These are phyloP conservation scores for Melanerpes formicivorus DNA, from an alignment of 2,113 vertebrate genomes.

Conservation along the genomic window DNA sequence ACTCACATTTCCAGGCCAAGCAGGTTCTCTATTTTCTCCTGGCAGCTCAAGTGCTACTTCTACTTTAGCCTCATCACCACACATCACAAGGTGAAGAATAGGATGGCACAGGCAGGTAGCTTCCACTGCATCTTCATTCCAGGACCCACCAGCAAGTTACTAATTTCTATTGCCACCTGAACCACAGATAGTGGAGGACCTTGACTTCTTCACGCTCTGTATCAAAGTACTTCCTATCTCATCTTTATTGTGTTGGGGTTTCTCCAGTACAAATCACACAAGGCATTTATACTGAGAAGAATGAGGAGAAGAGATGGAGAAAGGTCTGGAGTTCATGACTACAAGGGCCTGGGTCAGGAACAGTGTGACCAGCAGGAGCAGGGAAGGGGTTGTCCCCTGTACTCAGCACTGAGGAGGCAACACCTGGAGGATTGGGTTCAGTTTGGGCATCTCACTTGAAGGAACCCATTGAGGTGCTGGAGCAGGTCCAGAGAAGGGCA, in stretches of 20 bases:
- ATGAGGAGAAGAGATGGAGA: not conserved
- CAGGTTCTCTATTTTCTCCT: not conserved
- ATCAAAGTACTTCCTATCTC: not conserved
- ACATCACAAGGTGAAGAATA: not conserved
- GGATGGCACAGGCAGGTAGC: not conserved
- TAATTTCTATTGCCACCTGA: not conserved
- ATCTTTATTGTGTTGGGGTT: not conserved
- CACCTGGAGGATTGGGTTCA: too few relatives aligned
- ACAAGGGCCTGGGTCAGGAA: not conserved
- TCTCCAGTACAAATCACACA: not conserved
- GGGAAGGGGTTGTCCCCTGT: too few relatives aligned
- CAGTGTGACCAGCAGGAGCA: too few relatives aligned
- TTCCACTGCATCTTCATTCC: not conserved
- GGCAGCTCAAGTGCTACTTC: not conserved
- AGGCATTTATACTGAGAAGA: not conserved
- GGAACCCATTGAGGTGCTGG: too few relatives aligned
- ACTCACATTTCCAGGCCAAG: not conserved
- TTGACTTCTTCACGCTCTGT: not conserved
- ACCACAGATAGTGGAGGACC: not conserved
- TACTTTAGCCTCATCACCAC: not conserved
- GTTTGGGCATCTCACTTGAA: too few relatives aligned
- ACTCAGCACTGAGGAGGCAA: too few relatives aligned
- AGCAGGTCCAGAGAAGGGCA: too few relatives aligned
- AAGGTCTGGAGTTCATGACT: not conserved
- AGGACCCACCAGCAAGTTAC: not conserved